These are phyloP conservation scores for Drosophila lutescens DNA, from an alignment of 2,888 invertebrate genomes.

Conservation along the genomic window DNA sequence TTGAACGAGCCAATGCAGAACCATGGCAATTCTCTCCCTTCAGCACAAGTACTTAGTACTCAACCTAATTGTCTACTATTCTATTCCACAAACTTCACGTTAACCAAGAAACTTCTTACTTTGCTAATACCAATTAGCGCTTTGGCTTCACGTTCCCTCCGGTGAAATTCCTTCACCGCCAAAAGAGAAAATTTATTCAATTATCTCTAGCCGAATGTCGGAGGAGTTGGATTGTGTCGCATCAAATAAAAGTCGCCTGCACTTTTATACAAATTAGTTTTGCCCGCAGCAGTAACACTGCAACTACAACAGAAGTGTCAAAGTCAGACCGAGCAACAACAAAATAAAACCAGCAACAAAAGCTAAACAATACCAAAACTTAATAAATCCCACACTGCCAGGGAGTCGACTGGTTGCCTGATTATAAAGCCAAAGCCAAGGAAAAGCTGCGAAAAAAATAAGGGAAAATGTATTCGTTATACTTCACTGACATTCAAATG, in stretches of 20 bases:
- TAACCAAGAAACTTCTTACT: not conserved
- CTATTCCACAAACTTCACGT: not conserved
- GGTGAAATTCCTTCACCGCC: constrained; percentile 8
- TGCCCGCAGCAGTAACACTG: constrained; percentile 40
- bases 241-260: constrained; percentile 73
- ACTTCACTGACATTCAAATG: not conserved
- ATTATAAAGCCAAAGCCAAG: constrained; percentile 58
- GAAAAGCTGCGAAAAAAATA: constrained; percentile 38
- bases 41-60: not conserved
- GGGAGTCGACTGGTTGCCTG: constrained; percentile 50
- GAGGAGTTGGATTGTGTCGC: constrained; percentile 47
- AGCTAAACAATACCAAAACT: constrained; percentile 48
- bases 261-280: constrained; percentile 77
- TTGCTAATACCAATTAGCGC: constrained; percentile 49
- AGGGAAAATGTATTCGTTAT: not conserved
- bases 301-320: constrained; percentile 39
- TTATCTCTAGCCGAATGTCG: constrained; percentile 46
- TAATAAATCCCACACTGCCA: constrained; percentile 54
- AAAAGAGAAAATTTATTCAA: constrained; percentile 54
- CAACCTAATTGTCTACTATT: not conserved
- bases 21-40: not conserved
- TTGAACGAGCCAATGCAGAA: too few relatives aligned
- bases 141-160: constrained; percentile 1
- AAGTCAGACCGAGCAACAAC: constrained; percentile 26
- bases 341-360: constrained; percentile 10